Percentiles rank a stretch among this genome's conserved stretches.
These are phyloP conservation scores for Pachyuromys duprasi DNA, from an alignment of 2,797 vertebrate genomes.

Conservation along the genomic window DNA sequence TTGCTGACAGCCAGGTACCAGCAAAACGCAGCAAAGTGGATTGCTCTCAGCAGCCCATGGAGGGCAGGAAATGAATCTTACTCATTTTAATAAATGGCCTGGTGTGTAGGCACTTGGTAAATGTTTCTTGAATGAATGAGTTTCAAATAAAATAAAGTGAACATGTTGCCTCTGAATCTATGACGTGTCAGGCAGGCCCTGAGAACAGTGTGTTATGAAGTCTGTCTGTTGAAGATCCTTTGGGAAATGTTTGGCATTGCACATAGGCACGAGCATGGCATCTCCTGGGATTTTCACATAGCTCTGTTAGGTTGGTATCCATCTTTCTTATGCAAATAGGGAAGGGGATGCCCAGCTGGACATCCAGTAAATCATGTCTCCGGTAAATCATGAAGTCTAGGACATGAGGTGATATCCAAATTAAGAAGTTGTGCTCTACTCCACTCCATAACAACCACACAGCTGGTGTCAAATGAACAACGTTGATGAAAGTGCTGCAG, in stretches of 20 bases:
- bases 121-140: conserved; percentile 71
- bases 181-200: background rate
- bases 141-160: conserved; percentile 60
- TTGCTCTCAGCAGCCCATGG: background rate
- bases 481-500: too few relatives aligned
- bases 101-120: conserved; percentile 55
- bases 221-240: background rate
- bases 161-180: background rate
- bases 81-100: conserved; percentile 58
- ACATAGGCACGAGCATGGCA: background rate
- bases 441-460: accelerated
- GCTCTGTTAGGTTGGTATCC: background rate
- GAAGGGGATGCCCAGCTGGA: background rate
- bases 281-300: background rate
- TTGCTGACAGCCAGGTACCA: background rate
- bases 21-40: background rate
- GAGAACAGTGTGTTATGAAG: background rate
- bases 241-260: background rate
- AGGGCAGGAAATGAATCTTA: conserved; percentile 37
- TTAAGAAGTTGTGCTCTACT: background rate
- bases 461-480: accelerated
- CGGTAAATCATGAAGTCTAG: background rate
- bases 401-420: background rate
- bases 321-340: background rate
- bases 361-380: background rate